phyloP scores from a whole-genome alignment of 2,888 invertebrate species.

The Nymphalis urticae region DNA sequence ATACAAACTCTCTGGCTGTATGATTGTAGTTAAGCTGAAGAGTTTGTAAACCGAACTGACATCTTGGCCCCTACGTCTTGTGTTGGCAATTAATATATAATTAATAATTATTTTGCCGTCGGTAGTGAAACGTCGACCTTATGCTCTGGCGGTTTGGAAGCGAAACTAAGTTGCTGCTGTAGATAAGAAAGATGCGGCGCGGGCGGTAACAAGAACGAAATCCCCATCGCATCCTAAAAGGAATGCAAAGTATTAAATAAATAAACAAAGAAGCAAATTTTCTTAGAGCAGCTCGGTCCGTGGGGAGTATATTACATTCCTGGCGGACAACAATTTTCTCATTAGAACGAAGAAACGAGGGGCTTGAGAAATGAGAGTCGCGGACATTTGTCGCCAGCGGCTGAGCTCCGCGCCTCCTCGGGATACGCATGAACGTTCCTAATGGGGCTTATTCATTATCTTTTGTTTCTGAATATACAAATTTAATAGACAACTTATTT shows the following conservation, averaged over 20 bases:
- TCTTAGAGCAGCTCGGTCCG: conserved; percentile 33
- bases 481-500: neutral
- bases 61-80: too few relatives aligned
- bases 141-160: neutral
- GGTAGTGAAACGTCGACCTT: neutral
- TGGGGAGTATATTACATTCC: conserved; percentile 54
- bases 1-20: too few relatives aligned
- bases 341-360: conserved; percentile 42
- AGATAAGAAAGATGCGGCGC: neutral
- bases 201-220: neutral
- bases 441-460: neutral
- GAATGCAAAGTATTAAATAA: conserved; percentile 25
- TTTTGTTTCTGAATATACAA: neutral
- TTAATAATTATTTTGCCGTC: neutral
- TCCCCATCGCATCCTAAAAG: conserved; percentile 1
- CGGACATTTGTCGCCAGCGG: conserved; percentile 12
- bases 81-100: neutral
- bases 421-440: neutral
- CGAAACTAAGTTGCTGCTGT: neutral
- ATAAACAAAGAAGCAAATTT: conserved; percentile 39
- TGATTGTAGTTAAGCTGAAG: too few relatives aligned
- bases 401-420: neutral
- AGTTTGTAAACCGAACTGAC: too few relatives aligned
- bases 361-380: conserved; percentile 18
- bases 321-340: conserved; percentile 53